phyloP scores from a whole-genome alignment of 2,888 invertebrate genomes.

The Eretmocerus hayati region DNA sequence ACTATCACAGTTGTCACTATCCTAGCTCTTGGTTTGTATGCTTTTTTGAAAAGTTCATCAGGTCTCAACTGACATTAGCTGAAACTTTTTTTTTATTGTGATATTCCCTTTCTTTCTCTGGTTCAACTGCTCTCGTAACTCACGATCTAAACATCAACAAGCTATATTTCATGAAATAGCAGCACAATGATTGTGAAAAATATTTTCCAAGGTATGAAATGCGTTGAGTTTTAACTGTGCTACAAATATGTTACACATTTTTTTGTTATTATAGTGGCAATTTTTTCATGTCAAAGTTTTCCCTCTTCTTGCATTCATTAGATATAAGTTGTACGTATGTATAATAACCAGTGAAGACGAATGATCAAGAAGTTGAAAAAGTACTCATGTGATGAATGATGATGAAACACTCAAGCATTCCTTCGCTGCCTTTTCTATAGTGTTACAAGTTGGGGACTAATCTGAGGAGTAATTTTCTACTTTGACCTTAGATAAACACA shows the following conservation, averaged over 20 bases:
- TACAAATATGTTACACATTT: background rate
- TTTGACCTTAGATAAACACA: slow-evolving; percentile 14
- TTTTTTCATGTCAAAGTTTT: slow-evolving; percentile 8
- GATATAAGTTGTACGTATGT: slow-evolving; percentile 12
- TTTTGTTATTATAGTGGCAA: slow-evolving; percentile 1
- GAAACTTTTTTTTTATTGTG: slow-evolving; percentile 13
- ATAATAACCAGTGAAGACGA: slow-evolving; percentile 11
- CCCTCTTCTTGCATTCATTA: slow-evolving; percentile 11
- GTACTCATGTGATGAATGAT: slow-evolving; percentile 20
- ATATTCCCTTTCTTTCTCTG: slow-evolving; percentile 7
- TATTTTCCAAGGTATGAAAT: background rate
- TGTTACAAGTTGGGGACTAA: slow-evolving; percentile 16
- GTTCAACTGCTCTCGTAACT: no score
- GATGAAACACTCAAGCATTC: slow-evolving; percentile 34
- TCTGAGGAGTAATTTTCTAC: slow-evolving; percentile 17
- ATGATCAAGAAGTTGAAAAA: slow-evolving; percentile 16
- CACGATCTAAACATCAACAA: background rate
- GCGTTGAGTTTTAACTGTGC: background rate
- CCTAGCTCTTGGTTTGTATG: slow-evolving; percentile 42
- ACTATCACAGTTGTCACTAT: slow-evolving; percentile 43
- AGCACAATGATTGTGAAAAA: background rate
- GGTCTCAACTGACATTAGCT: slow-evolving; percentile 43
- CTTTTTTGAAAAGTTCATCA: slow-evolving; percentile 40
- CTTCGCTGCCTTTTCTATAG: slow-evolving; percentile 36
- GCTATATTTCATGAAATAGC: background rate